Evolutionary conservation across 1,140 invertebrate genomes (phyloP).

Genomic region (Diachasmimorpha longicaudata): DNA sequence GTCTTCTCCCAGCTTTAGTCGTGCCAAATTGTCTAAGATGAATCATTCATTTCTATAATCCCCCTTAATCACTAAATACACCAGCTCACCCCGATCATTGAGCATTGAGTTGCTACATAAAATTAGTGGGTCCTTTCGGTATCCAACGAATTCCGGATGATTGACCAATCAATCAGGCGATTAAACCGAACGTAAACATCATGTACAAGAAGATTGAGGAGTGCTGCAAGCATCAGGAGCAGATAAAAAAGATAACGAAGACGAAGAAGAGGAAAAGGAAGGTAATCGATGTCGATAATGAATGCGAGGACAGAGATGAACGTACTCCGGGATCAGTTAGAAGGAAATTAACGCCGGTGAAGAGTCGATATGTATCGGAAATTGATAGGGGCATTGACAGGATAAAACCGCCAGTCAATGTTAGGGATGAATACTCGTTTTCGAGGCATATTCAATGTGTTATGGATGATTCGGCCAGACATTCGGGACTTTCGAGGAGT

Average conservation of each 20-base stretch:
- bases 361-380: constrained; percentile 16
- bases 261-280: not conserved
- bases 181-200: too few relatives aligned
- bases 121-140: not conserved
- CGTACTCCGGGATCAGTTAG: not conserved
- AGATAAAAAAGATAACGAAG: constrained; percentile 12
- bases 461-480: not conserved
- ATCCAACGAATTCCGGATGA: not conserved
- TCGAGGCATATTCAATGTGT: constrained; percentile 32
- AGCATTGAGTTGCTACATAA: not conserved
- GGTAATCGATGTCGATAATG: constrained; percentile 1
- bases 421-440: constrained; percentile 34
- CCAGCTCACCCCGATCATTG: not conserved
- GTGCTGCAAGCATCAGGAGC: not conserved
- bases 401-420: constrained; percentile 39
- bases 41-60: constrained; percentile 8
- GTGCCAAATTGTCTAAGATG: not conserved
- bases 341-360: constrained; percentile 16
- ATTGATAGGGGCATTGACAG: constrained; percentile 26
- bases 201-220: not conserved
- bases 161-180: too few relatives aligned
- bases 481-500: not conserved
- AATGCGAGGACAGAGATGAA: not conserved
- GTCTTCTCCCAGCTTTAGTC: not conserved
- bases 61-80: not conserved